Evolutionary conservation across 2,888 invertebrate species (phyloP), one percentile per base, ranked within the genome.

Genomic region (Chrysolina haemoptera): DNA sequence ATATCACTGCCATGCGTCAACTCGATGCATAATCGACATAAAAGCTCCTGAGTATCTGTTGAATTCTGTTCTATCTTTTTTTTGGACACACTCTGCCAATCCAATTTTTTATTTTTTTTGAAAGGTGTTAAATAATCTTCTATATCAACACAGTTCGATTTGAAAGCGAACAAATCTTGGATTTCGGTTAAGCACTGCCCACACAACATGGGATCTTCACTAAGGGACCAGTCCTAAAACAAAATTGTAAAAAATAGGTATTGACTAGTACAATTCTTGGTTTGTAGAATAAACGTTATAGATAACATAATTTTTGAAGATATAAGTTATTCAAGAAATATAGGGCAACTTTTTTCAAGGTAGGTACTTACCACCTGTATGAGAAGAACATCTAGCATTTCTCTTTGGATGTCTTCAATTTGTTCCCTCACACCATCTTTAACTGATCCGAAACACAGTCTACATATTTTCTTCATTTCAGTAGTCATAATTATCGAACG

Each of bases 1-100:
- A 16, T 27, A 16, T 50, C 41, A 27, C 14, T 41, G 5, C 18
- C 53, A 10, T 20, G 41, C 14, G 35, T 67, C 18, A 35, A 8
- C n/a, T 20, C 50, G 6, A 67, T 40, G 53, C 67, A 67, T 67
- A 67, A 67, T 40, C 67, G 55, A 67, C 67, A 67, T 40, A 27
- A 41, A 63, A 8, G 18, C 2, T 40, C 41, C 41, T 63, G 9
- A 10, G 35, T 5, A 16, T 43, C 6, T 43, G 43, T 4, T 16
- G 43, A 16, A 41, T 20, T 63, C 22, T 12, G 20, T n/a, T 11
- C 14, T 20, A n/a, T 35, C 8, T 67, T 67, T 27, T 14, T 12
- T 14, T 12, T 27, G 10, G 1, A 53, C 5, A 53, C 53, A 53
- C 12, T 53, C 12, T 6, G 16, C 20, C 20, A 53, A 53, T 53